Evolutionary conservation across 2,797 vertebrate species (phyloP), one percentile per base, ranked within the genome.

Genomic region (Semaprochilodus insignis): DNA sequence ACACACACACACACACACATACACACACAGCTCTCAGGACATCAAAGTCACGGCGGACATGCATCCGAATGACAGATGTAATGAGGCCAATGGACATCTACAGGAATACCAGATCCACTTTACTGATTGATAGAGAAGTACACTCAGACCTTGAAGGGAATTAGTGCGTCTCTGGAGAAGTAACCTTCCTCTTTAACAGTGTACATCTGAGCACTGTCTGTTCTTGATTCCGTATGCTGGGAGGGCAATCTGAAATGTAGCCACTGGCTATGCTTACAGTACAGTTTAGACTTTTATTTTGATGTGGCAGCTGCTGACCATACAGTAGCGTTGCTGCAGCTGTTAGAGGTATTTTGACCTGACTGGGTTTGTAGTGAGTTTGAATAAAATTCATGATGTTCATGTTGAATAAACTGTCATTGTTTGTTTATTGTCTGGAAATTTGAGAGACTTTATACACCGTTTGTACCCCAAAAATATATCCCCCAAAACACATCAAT

Each of bases 71-170:
- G 85, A 80, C 76, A 81, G 66, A 67, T 57, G 79, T 83, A 86
- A 85, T 84, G 73, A 83, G 67, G 71, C 65, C 80, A 78, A 74
- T 81, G 79, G 71, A 79, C 73, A 77, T 83, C 83, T 57, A 62
- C 67, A 80, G 83, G 77, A 82, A 80, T 72, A 85, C 54, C 77
- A 25, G 71, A 85, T 77, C 78, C 81, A 80, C 78, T 83, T 82
- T 76, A 36, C 81, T 86, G 83, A 85, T 85, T 88, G 84, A 84
- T 82, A 81, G 72, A 65, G 73, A 69, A 79, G 85, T 71, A 62
- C 82, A 54, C 44, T 16, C 67, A 86, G 85, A 84, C 80, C 85
- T 88, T 88, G 80, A 85, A 80, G 67, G 73, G 82, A 83, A 87
- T 85, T 85, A 84, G 72, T 73, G 67, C 55, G 25, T 23, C 55